phyloP scores from a whole-genome alignment of 1,140 invertebrate genomes.

The Drosophila nigromelanica region DNA sequence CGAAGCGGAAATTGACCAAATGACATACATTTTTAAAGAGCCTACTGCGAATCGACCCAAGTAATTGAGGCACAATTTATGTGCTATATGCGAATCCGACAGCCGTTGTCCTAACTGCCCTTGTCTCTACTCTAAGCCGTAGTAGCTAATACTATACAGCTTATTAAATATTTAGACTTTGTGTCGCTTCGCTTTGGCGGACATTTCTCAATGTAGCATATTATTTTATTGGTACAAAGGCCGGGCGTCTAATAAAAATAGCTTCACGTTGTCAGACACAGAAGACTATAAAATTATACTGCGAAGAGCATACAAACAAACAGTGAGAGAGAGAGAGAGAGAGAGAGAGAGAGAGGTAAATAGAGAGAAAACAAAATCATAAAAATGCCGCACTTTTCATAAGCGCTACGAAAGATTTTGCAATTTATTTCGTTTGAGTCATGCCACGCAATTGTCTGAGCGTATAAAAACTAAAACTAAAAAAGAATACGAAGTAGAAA shows the following conservation, averaged over 20 bases:
- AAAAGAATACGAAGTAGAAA: conserved; percentile 29
- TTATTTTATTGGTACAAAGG: conserved; percentile 24
- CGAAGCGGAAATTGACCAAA: conserved; percentile 74
- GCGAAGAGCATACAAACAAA: conserved; percentile 47
- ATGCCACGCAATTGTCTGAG: conserved; percentile 69
- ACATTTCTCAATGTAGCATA: conserved; percentile 45
- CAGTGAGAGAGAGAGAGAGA: conserved; percentile 1
- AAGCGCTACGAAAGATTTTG: conserved; percentile 68
- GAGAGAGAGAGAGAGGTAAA: neutral
- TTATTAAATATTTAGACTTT: conserved; percentile 67
- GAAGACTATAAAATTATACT: conserved; percentile 60
- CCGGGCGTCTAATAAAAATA: conserved; percentile 58
- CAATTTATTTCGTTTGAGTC: conserved; percentile 78
- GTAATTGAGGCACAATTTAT: conserved; percentile 61
- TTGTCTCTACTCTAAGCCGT: neutral
- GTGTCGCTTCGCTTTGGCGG: conserved; percentile 27
- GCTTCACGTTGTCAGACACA: conserved; percentile 60
- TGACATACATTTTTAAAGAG: conserved; percentile 82
- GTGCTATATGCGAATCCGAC: neutral
- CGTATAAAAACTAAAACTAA: conserved; percentile 30
- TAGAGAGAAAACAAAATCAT: conserved; percentile 37
- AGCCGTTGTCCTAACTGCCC: conserved; percentile 24
- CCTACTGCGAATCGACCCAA: conserved; percentile 23
- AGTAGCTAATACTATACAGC: conserved; percentile 17
- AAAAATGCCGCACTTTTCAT: conserved; percentile 76